phyloP scores from a whole-genome alignment of 2,113 vertebrate genomes.

The Notothenia coriiceps region DNA sequence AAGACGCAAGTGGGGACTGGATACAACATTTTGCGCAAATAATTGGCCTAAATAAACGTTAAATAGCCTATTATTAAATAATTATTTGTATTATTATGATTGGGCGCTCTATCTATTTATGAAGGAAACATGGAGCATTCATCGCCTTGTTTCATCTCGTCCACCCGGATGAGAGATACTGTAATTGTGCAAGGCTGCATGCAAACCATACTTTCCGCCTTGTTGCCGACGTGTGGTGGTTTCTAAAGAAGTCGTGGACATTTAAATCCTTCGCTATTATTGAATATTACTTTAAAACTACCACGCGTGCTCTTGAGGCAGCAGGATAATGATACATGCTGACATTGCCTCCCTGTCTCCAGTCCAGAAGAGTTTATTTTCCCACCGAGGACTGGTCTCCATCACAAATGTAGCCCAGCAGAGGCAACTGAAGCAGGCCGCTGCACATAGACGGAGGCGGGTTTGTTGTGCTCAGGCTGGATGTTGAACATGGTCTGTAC shows the following conservation, averaged over 20 bases:
- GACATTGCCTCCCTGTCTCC: constrained; percentile 32
- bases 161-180: constrained; percentile 41
- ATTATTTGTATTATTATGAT: constrained; percentile 22
- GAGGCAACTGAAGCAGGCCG: constrained; percentile 65
- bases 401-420: constrained; percentile 55
- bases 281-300: constrained; percentile 15
- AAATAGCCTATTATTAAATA: constrained; percentile 1
- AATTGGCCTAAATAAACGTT: not conserved
- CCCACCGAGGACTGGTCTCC: constrained; percentile 21
- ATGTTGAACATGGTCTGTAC: constrained; percentile 60
- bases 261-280: constrained; percentile 25
- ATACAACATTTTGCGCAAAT: constrained; percentile 1
- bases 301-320: constrained; percentile 14
- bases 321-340: constrained; percentile 64
- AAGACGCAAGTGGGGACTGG: constrained; percentile 25
- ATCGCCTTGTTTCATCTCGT: constrained; percentile 41
- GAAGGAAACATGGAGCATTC: constrained; percentile 51
- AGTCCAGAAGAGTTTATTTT: constrained; percentile 32
- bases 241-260: constrained; percentile 37
- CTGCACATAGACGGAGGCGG: constrained; percentile 55
- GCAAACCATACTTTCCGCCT: constrained; percentile 39
- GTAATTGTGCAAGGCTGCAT: constrained; percentile 42
- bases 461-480: constrained; percentile 61
- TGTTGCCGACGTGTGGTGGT: constrained; percentile 17
- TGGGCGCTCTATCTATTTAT: not conserved